These are phyloP conservation scores for Eretmocerus hayati DNA, from an alignment of 2,888 invertebrate genomes.

Conservation along the genomic window DNA sequence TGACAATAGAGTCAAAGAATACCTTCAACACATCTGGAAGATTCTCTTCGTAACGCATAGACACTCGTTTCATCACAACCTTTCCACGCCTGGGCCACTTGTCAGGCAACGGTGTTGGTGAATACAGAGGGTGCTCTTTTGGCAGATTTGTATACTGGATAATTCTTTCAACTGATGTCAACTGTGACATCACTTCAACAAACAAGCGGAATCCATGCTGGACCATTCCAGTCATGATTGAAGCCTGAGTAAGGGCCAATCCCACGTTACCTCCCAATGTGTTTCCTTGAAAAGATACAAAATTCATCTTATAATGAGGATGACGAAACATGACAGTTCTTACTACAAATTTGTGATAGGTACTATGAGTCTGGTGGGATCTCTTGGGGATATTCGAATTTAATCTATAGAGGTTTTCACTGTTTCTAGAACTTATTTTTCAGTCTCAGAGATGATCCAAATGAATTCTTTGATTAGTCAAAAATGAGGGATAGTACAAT, in stretches of 20 bases:
- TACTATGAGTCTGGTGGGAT: no score
- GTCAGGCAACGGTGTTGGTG: slow-evolving; percentile 48
- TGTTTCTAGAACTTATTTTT: no score
- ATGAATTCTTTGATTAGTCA: no score
- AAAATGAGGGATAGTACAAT: no score
- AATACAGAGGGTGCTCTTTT: slow-evolving; percentile 51
- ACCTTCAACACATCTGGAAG: slow-evolving; percentile 65
- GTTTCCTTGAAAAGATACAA: no score
- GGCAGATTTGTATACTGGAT: slow-evolving; percentile 70
- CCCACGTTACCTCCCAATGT: slow-evolving; percentile 59
- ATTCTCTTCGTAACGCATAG: slow-evolving; percentile 57
- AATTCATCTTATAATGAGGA: no score
- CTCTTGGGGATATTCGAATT: no score
- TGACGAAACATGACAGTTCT: no score
- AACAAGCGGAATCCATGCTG: slow-evolving; percentile 72
- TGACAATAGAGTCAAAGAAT: no score
- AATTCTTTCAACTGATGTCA: slow-evolving; percentile 75
- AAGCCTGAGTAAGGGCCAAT: slow-evolving; percentile 63
- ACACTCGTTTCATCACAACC: slow-evolving; percentile 56
- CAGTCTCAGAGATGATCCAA: no score
- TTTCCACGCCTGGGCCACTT: slow-evolving; percentile 65
- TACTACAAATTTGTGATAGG: no score
- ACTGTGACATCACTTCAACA: slow-evolving; percentile 65
- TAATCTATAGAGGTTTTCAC: no score
- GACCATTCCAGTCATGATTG: slow-evolving; percentile 69